A percentile compares a stretch with the other conserved stretches of the same genome.
Conservation (phyloP, 2,888 invertebrate genomes). For the Strigamia maritima region DNA sequence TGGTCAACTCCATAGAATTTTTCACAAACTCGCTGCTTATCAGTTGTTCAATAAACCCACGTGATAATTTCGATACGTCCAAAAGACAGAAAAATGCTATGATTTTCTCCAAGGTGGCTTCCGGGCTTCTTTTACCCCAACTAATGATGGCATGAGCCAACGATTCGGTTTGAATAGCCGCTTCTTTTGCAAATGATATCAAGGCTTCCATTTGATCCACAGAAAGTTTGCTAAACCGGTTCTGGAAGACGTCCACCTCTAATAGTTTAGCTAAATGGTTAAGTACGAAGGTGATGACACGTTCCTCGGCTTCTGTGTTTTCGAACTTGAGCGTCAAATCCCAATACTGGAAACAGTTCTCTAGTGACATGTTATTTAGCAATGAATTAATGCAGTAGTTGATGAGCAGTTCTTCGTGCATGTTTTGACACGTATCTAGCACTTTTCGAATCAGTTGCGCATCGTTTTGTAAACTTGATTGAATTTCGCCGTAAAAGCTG, state of each 20-base stretch:
- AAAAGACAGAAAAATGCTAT: background rate
- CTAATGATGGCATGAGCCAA: background rate
- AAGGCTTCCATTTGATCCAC: background rate
- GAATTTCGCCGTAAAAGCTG: conserved; percentile 8
- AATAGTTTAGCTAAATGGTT: background rate
- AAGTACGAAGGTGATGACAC: background rate
- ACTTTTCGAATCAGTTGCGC: background rate
- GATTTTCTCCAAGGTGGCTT: background rate
- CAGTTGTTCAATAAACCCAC: background rate
- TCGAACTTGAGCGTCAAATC: background rate
- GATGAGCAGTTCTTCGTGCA: conserved; percentile 20
- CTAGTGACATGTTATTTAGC: background rate
- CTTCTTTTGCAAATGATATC: background rate
- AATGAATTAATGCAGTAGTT: background rate
- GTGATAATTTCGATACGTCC: background rate
- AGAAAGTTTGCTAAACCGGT: background rate
- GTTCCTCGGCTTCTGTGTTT: background rate
- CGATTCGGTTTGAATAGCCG: background rate
- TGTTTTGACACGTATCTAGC: background rate
- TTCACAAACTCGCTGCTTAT: background rate
- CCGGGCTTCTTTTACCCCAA: background rate
- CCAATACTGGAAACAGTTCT: background rate
- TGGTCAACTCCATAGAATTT: background rate
- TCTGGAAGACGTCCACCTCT: background rate
- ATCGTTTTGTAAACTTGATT: background rate